These are phyloP conservation scores for Petroica traversi DNA, from an alignment of 2,113 vertebrate genomes.

Conservation along the genomic window DNA sequence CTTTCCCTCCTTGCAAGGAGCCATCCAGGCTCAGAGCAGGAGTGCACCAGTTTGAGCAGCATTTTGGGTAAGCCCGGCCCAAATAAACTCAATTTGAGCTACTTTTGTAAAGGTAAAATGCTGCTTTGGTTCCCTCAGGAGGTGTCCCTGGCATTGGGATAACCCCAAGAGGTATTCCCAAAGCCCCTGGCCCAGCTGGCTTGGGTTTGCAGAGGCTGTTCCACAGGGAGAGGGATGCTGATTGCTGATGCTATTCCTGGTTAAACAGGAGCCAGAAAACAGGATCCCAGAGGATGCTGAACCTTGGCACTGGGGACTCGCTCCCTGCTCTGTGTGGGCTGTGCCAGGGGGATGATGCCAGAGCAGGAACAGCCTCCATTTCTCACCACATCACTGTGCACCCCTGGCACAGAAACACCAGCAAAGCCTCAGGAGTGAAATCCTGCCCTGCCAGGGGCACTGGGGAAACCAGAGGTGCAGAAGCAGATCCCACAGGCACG, in stretches of 20 bases:
- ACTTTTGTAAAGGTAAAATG: background rate
- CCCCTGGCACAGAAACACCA: rapidly evolving
- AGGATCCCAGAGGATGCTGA: background rate
- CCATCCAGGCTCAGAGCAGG: rapidly evolving
- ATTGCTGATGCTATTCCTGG: background rate
- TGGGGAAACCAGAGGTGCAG: background rate
- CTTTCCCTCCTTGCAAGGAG: rapidly evolving
- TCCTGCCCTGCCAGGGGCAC: background rate
- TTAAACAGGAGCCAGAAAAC: background rate
- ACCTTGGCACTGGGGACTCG: background rate
- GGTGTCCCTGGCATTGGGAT: background rate
- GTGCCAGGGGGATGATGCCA: background rate
- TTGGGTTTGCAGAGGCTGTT: background rate
- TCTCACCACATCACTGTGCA: rapidly evolving
- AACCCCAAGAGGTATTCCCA: background rate
- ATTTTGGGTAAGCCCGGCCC: background rate
- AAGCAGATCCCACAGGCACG: background rate
- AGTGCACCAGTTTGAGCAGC: background rate
- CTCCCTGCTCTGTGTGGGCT: background rate
- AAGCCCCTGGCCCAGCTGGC: rapidly evolving
- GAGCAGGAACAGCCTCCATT: background rate
- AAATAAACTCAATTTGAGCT: background rate
- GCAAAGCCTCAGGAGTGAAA: background rate
- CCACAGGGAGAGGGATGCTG: rapidly evolving
- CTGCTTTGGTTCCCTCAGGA: background rate